Percentiles rank a stretch among this genome's conserved stretches.
Conservation (phyloP, 2,113 vertebrate species). For the Piaya cayana region DNA sequence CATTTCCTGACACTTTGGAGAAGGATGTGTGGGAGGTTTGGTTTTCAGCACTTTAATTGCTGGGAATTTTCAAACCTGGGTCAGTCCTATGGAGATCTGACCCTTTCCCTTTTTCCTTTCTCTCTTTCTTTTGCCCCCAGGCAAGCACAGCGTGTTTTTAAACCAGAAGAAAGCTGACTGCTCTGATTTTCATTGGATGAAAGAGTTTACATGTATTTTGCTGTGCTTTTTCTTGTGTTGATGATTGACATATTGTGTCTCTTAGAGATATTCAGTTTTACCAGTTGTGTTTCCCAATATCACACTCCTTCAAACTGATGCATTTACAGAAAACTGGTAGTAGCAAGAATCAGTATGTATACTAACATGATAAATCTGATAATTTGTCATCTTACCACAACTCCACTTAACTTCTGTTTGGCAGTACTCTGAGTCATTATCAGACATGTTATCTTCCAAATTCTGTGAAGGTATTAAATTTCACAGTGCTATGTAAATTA, state of each 20-base stretch:
- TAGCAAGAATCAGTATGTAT: neutral
- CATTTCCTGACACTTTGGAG: slow-evolving; percentile 33
- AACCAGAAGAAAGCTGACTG: slow-evolving; percentile 9
- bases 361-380: neutral
- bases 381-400: neutral
- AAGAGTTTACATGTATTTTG: slow-evolving; percentile 5
- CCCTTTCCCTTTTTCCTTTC: neutral
- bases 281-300: neutral
- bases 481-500: neutral
- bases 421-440: neutral
- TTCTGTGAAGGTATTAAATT: neutral
- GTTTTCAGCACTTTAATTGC: slow-evolving; percentile 9
- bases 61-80: slow-evolving; percentile 49
- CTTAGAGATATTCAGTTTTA: neutral
- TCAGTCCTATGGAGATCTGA: slow-evolving; percentile 41
- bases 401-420: neutral
- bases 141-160: slow-evolving; percentile 38
- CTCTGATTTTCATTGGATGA: slow-evolving; percentile 42
- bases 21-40: slow-evolving; percentile 37
- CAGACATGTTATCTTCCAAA: neutral
- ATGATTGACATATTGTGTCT: neutral
- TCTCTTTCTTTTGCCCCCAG: neutral
- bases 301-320: neutral
- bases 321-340: neutral
- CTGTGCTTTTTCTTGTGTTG: neutral